Evolutionary conservation across 2,797 vertebrate species (phyloP), one percentile per base, ranked within the genome.

Genomic region (Gymnopithys bicolor): DNA sequence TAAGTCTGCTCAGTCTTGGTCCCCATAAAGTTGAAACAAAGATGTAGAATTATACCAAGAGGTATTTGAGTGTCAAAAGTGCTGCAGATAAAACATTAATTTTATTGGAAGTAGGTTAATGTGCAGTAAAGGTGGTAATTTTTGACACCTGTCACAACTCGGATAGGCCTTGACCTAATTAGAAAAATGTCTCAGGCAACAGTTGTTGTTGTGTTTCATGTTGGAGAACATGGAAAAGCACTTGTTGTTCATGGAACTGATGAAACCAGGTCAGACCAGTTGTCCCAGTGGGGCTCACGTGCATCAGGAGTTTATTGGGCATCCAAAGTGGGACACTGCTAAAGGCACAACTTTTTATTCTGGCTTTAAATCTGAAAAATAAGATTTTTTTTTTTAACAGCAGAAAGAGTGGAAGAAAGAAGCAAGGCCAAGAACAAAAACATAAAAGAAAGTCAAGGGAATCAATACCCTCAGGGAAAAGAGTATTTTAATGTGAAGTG

Each of bases 251-350:
- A 0, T 39, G 25, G 8, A 51, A 55, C 70, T 84, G 89, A 60
- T 81, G 22, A 90, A 85, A 76, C 89, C 85, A 74, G 83, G 66
- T 84, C 14, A 21, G 32, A 90, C 59, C 39, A 22, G 74, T 73
- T 76, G 73, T 86, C 69, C 76, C 77, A 51, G 53, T 63, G 56
- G 48, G 35, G 23, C 56, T 77, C 74, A 73, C 1, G 1, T 69
- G 11, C 15, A 9, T 28, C n/a, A 6, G 69, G n/a, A 63, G 76
- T 90, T 79, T 81, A 33, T 14, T 81, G 6, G 39, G 39, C 25
- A 87, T 79, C 56, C 45, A 5, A n/a, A 67, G 32, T 48, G 32
- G 69, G 78, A 19, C 33, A 2, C 30, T 48, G 28, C 45, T 79
- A 52, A 84, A 82, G 63, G 52, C n/a, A 30, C 43, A 59, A 22